Evolutionary conservation across 2,888 invertebrate species (phyloP).

Genomic region (Catocala nupta): DNA sequence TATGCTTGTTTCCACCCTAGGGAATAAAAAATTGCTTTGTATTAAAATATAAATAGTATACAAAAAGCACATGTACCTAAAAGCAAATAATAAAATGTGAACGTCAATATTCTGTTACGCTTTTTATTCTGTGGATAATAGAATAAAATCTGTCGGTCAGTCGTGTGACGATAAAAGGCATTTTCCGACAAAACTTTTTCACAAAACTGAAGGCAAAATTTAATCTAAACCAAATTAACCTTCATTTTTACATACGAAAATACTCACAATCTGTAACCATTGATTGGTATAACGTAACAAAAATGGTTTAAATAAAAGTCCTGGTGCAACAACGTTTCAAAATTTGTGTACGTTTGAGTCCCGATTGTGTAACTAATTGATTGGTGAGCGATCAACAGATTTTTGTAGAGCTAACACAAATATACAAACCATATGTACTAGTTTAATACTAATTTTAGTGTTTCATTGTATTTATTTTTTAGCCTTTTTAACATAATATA

Average conservation of each 20-base stretch:
- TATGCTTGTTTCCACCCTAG: no score
- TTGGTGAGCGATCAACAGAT: constrained; percentile 45
- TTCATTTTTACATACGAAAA: constrained; percentile 16
- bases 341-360: constrained; percentile 23
- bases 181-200: neutral
- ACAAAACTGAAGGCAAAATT: neutral
- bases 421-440: neutral
- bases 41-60: no score
- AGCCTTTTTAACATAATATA: no score
- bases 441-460: no score
- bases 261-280: constrained; percentile 26
- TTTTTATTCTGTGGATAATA: no score
- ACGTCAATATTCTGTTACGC: no score
- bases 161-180: neutral
- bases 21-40: no score
- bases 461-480: no score
- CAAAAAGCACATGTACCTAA: no score
- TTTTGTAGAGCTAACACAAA: constrained; percentile 13
- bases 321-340: constrained; percentile 20
- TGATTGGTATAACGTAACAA: constrained; percentile 45
- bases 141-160: no score
- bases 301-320: constrained; percentile 28
- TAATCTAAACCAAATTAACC: neutral
- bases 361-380: constrained; percentile 28
- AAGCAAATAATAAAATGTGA: no score